A percentile compares a stretch with the other conserved stretches of the same genome.
Evolutionary conservation across 2,797 vertebrate genomes (phyloP).

Genomic region (Varecia variegata): DNA sequence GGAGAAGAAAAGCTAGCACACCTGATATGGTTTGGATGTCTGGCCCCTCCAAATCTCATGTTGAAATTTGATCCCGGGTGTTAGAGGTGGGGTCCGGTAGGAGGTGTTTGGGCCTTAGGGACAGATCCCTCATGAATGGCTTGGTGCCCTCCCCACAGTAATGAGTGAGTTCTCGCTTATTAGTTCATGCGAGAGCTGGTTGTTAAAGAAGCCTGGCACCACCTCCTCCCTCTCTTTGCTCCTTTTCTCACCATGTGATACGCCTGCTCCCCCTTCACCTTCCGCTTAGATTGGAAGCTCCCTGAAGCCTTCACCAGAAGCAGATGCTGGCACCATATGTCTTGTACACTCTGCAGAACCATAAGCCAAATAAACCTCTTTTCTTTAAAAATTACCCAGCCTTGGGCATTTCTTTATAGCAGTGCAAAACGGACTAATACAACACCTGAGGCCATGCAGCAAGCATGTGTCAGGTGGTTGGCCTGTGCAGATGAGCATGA

Average conservation of each 20-base stretch:
- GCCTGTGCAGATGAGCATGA: too few species aligned
- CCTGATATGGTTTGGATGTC: background rate
- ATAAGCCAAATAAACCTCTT: background rate
- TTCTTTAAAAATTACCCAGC: background rate
- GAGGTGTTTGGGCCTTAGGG: background rate
- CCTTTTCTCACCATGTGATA: background rate
- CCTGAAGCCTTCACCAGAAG: background rate
- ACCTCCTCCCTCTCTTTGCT: background rate
- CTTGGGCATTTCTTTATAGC: background rate
- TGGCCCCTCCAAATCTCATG: background rate
- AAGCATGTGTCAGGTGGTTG: background rate
- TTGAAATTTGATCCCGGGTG: background rate
- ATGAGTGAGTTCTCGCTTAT: background rate
- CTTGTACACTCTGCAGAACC: background rate
- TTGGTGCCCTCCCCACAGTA: background rate
- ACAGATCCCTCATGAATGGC: background rate
- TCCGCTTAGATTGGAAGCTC: background rate
- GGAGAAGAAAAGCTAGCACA: too few species aligned
- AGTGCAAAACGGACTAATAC: background rate
- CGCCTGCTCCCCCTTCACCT: background rate
- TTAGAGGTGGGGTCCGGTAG: background rate
- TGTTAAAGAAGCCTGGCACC: background rate
- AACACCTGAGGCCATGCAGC: rapidly evolving
- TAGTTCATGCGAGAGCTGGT: background rate
- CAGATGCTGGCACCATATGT: background rate